Evolutionary conservation across 2,113 vertebrate species (phyloP), one percentile per base, ranked within the genome.

Genomic region (Colinus virginianus): DNA sequence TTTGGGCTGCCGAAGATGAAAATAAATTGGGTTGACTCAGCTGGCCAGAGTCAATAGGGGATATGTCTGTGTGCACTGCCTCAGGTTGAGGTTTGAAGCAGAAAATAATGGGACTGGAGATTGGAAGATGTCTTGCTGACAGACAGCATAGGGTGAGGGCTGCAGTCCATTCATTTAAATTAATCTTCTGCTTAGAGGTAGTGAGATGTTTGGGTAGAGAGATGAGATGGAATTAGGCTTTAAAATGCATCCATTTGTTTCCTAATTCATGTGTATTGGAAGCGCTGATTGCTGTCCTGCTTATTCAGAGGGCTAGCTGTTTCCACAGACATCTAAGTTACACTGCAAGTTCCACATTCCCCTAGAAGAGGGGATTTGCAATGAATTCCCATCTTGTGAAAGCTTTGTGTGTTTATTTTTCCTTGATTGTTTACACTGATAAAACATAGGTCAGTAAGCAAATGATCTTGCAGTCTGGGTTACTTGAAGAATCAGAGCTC

Each of bases 341-440:
- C 11, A 18, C 32, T 92, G 67, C 34, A n/a, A 69, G 30, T 87
- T 77, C 32, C 64, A 75, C 68, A 59, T 63, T 55, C 40, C 19
- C 63, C 77, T 79, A 21, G 78, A 81, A 94, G 84, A 66, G 42
- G 62, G 40, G 66, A 74, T 45, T 85, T 87, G 7, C 78, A 59
- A 71, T 69, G 76, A 91, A 81, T 93, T 88, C 67, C 69, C 72
- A 25, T 91, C 82, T 85, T 91, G 69, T 79, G 67, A 80, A 67
- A 69, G 76, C 76, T 91, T 90, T 72, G 11, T 66, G 21, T 83
- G 78, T 94, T 95, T 93, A 49, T 94, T 95, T 92, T 94, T 71
- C 70, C 82, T 94, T 59, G 83, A 45, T 63, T 88, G 88, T 92
- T 90, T 96, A 63, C 93, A 79, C 95, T 76, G 90, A 88, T 89